These are phyloP conservation scores for Pandemis corylana DNA, from an alignment of 2,888 invertebrate species.

Conservation along the genomic window DNA sequence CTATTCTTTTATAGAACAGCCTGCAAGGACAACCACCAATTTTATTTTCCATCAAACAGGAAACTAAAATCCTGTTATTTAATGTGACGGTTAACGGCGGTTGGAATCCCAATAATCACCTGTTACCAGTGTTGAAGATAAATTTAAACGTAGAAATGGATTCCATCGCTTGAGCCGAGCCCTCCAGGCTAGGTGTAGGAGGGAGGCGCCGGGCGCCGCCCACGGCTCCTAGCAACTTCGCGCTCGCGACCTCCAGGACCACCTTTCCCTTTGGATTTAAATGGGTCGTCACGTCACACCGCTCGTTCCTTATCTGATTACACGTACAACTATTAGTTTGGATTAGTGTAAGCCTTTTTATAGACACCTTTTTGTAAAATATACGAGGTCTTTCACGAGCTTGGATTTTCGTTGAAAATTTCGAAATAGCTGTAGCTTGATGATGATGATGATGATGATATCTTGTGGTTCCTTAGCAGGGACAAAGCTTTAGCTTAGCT, in stretches of 20 bases:
- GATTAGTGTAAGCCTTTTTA: constrained; percentile 22
- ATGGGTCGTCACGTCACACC: constrained; percentile 44
- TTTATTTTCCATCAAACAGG: neutral
- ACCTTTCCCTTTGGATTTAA: constrained; percentile 43
- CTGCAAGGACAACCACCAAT: neutral
- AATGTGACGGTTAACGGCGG: neutral
- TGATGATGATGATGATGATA: too few relatives aligned
- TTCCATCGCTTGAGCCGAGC: constrained; percentile 15
- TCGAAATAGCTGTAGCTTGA: neutral
- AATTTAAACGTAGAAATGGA: constrained; percentile 3
- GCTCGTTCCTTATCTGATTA: constrained; percentile 40
- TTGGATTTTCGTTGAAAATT: neutral
- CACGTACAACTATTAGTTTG: constrained; percentile 34
- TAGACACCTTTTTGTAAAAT: constrained; percentile 15
- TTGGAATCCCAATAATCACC: constrained; percentile 4
- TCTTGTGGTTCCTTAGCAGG: too few relatives aligned
- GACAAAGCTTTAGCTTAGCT: neutral
- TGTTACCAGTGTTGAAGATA: neutral
- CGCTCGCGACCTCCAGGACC: constrained; percentile 39
- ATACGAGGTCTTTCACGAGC: neutral
- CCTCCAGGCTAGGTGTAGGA: constrained; percentile 41
- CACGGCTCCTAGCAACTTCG: constrained; percentile 51
- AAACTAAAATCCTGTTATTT: neutral
- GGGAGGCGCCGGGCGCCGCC: constrained; percentile 59
- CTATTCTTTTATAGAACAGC: too few relatives aligned